phyloP scores from a whole-genome alignment of 1,140 invertebrate genomes.

The Colletes gigas region DNA sequence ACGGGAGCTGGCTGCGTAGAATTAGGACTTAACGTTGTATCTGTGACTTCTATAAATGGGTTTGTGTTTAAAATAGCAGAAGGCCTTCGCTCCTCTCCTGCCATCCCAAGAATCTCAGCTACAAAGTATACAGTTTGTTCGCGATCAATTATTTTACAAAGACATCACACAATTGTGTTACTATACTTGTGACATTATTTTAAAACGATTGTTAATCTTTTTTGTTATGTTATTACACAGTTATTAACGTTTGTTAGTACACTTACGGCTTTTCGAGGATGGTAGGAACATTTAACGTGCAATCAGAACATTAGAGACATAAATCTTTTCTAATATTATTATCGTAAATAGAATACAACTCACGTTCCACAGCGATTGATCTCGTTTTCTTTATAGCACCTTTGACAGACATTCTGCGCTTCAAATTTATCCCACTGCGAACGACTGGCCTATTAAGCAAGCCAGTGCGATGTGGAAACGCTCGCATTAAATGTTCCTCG shows the following conservation, averaged over 20 bases:
- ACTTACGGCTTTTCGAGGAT: conserved; percentile 75
- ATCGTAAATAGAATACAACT: conserved; percentile 72
- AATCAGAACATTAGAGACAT: conserved; percentile 59
- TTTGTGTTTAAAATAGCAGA: conserved; percentile 82
- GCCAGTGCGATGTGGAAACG: conserved; percentile 87
- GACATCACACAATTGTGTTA: too few species aligned
- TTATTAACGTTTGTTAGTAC: conserved; percentile 37
- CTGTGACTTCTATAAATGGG: conserved; percentile 77
- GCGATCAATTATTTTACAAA: too few species aligned
- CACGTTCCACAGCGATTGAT: conserved; percentile 92
- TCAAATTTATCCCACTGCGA: conserved; percentile 82
- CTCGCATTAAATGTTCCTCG: conserved; percentile 91
- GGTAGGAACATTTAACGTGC: conserved; percentile 64
- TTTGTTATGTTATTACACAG: conserved; percentile 1
- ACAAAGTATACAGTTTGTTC: conserved; percentile 45
- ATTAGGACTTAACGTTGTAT: conserved; percentile 64
- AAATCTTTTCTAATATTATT: conserved; percentile 34
- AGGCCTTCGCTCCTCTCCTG: conserved; percentile 85
- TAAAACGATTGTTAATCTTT: neutral
- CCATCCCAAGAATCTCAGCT: conserved; percentile 90
- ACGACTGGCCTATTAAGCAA: conserved; percentile 82
- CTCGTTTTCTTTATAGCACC: conserved; percentile 93
- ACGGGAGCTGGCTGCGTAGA: conserved; percentile 39
- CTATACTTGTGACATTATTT: neutral
- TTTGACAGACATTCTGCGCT: conserved; percentile 90